phyloP scores from a whole-genome alignment of 2,888 invertebrate species.

The Lutraria lutraria region DNA sequence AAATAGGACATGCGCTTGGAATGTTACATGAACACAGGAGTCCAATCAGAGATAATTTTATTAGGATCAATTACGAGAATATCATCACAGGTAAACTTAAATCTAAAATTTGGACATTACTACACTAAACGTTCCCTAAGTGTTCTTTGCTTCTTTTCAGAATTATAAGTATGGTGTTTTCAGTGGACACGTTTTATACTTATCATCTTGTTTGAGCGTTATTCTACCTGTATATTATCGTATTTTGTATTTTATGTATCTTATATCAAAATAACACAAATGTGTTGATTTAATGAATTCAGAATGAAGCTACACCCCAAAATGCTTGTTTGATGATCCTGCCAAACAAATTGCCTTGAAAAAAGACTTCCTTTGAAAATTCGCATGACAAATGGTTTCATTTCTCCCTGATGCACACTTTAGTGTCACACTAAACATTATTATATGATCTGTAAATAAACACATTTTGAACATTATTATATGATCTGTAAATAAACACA shows the following conservation, averaged over 20 bases:
- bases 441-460: no score
- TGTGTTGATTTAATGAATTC: no score
- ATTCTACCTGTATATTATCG: no score
- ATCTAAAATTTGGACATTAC: not conserved
- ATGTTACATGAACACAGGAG: slow-evolving; percentile 17
- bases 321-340: no score
- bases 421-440: no score
- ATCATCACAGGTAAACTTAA: not conserved
- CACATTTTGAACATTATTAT: no score
- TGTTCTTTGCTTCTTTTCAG: not conserved
- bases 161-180: not conserved
- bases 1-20: slow-evolving; percentile 21
- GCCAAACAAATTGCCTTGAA: no score
- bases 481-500: no score
- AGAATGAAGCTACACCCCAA: no score
- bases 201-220: not conserved
- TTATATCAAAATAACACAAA: not conserved
- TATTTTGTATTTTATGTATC: not conserved
- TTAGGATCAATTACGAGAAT: not conserved
- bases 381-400: no score
- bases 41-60: slow-evolving; percentile 26
- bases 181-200: not conserved
- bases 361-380: no score
- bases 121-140: not conserved
- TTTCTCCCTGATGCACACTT: no score